Evolutionary conservation across 2,797 vertebrate species (phyloP).

Genomic region (Sebastes taczanowskii): DNA sequence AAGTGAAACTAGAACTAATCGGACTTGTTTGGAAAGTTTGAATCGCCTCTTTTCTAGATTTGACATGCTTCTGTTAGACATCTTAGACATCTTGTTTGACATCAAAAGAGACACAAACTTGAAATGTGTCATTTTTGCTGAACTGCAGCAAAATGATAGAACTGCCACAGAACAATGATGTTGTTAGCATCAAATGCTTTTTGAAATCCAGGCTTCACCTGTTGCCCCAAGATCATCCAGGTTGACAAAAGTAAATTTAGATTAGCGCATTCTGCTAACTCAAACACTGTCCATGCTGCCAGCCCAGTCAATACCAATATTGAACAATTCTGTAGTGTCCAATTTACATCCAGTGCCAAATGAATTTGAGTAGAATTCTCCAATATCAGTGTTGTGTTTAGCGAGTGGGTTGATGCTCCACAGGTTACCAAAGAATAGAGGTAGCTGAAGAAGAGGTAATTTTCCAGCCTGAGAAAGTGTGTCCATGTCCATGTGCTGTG

Average conservation of each 20-base stretch:
- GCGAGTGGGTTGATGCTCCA: conserved; percentile 22
- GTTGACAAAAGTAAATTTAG: not conserved
- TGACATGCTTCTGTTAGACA: not conserved
- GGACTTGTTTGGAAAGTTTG: conserved; percentile 5
- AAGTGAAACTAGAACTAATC: not conserved
- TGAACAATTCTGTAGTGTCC: conserved; percentile 15
- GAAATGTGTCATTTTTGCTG: not conserved
- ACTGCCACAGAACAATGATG: not conserved
- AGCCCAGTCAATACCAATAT: conserved; percentile 29
- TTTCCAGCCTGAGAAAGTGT: not conserved
- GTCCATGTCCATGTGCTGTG: not conserved
- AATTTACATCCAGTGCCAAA: not conserved
- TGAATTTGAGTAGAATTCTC: conserved; percentile 1
- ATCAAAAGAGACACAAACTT: not conserved
- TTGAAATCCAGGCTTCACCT: not conserved
- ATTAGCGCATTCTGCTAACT: not conserved
- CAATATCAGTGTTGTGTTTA: conserved; percentile 28
- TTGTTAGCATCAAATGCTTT: not conserved
- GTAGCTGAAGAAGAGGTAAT: not conserved
- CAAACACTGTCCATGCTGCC: conserved; percentile 7
- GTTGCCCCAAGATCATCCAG: not conserved
- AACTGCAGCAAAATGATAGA: too few species aligned
- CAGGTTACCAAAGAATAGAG: not conserved
- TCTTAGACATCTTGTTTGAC: not conserved
- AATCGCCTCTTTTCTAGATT: not conserved